Conservation (phyloP, 2,888 invertebrate genomes). For the Himalopsyche kuldschensis region DNA sequence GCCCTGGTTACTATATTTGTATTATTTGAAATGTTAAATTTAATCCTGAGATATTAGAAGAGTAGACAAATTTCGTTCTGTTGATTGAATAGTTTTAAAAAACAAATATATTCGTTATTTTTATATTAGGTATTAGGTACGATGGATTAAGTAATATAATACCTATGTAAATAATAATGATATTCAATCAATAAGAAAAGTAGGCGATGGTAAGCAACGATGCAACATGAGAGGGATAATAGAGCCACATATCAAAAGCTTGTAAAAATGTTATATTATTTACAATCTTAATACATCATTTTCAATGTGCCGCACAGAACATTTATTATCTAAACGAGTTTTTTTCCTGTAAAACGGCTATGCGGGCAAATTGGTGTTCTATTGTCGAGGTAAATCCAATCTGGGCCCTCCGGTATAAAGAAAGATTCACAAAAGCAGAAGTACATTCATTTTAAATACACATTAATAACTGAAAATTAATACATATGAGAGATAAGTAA, state of each 20-base stretch:
- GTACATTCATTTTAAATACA: neutral
- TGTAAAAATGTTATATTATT: constrained; percentile 1
- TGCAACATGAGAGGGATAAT: neutral
- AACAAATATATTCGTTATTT: no score
- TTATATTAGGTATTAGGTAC: no score
- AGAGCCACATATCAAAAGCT: neutral
- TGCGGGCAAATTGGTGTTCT: constrained; percentile 24
- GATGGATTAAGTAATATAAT: no score
- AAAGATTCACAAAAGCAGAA: neutral
- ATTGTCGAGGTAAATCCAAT: constrained; percentile 26
- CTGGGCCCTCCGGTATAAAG: constrained; percentile 1
- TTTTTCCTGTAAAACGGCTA: constrained; percentile 12
- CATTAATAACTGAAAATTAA: no score
- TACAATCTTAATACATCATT: constrained; percentile 1
- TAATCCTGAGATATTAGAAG: no score
- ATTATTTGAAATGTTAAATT: no score
- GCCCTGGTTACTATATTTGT: no score
- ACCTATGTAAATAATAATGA: no score
- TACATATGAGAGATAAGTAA: no score
- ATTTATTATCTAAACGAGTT: constrained; percentile 2
- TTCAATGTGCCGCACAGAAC: constrained; percentile 1
- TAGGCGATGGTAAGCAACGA: neutral
- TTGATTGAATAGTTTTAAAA: no score
- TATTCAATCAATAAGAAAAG: no score
- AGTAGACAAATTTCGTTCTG: no score